Evolutionary conservation across 2,888 invertebrate species (phyloP).

Genomic region (Pristionchus maxplancki): DNA sequence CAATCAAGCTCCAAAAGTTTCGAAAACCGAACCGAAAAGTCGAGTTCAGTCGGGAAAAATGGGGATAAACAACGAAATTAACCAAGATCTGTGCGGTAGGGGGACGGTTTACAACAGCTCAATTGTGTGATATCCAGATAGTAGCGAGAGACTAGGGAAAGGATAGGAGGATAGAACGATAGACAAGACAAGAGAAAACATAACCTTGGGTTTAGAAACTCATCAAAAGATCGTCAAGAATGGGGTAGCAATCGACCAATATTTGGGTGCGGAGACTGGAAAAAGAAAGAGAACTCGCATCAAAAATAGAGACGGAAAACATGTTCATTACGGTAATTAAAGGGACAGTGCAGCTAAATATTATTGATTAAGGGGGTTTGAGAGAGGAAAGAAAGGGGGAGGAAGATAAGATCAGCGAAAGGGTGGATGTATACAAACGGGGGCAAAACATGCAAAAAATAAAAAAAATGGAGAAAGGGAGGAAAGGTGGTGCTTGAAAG

Average conservation of each 20-base stretch:
- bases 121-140: neutral
- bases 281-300: slow-evolving; percentile 9
- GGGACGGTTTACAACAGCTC: neutral
- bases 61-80: neutral
- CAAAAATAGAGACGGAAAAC: neutral
- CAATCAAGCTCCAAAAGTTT: neutral
- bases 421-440: neutral
- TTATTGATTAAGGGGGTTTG: neutral
- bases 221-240: neutral
- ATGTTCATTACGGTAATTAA: neutral
- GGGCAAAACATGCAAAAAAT: neutral
- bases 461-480: neutral
- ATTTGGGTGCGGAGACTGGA: neutral
- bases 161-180: neutral
- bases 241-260: neutral
- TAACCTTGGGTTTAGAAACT: slow-evolving; percentile 42
- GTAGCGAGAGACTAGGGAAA: neutral
- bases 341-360: neutral
- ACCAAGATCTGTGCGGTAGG: neutral
- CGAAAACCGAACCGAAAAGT: neutral
- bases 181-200: neutral
- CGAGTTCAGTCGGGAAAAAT: neutral
- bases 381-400: neutral
- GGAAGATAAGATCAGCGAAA: neutral
- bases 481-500: slow-evolving; percentile 2